These are phyloP conservation scores for Chloroceryle inda DNA, from an alignment of 2,797 vertebrate species.

Conservation along the genomic window DNA sequence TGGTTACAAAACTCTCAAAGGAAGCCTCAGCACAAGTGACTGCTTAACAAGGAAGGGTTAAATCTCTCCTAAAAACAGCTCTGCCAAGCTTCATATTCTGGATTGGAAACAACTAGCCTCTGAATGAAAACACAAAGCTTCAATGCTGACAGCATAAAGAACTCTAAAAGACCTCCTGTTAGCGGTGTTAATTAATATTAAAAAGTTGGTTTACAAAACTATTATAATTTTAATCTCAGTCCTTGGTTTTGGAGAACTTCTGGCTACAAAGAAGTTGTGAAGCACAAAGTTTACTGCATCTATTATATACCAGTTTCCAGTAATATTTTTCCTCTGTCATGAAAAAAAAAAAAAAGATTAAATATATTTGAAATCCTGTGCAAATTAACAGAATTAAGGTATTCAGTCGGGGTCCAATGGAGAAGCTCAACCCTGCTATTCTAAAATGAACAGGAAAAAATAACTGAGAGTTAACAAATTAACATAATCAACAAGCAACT, in stretches of 20 bases:
- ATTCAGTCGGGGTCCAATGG: background rate
- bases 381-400: background rate
- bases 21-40: background rate
- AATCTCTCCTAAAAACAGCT: conserved; percentile 42
- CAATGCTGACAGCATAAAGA: conserved; percentile 35
- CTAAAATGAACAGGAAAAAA: background rate
- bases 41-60: conserved; percentile 50
- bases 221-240: conserved; percentile 32
- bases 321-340: background rate
- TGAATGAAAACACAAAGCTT: conserved; percentile 68
- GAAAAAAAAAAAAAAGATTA: background rate
- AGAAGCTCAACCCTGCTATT: background rate
- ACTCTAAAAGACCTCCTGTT: conserved; percentile 49
- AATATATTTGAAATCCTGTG: background rate
- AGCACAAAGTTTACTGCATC: conserved; percentile 19
- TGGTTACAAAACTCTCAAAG: conserved; percentile 27
- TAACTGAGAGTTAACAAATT: background rate
- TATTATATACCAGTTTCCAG: conserved; percentile 15
- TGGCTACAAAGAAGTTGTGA: conserved; percentile 11
- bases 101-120: conserved; percentile 53
- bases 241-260: conserved; percentile 21
- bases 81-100: conserved; percentile 71
- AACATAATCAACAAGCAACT: conserved; percentile 24
- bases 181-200: conserved; percentile 28
- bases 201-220: conserved; percentile 52